Conservation (phyloP, 2,888 invertebrate genomes). For the Piscicola geometra region DNA sequence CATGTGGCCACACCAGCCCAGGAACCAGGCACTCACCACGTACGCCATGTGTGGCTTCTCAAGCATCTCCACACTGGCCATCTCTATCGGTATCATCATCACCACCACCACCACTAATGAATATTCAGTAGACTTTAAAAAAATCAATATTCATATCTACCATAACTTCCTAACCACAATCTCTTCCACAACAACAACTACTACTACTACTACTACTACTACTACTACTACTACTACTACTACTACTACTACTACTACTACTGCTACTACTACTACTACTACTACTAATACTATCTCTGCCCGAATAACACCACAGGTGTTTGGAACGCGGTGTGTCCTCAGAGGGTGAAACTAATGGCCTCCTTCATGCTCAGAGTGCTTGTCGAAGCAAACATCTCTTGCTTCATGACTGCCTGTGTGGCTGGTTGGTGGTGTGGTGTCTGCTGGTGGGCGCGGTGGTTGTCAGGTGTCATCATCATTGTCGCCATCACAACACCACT, state of each 20-base stretch:
- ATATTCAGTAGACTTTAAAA: neutral
- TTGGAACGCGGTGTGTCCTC: constrained; percentile 43
- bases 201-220: too few relatives aligned
- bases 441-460: neutral
- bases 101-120: neutral
- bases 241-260: too few relatives aligned
- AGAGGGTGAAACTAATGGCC: constrained; percentile 41
- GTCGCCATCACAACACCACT: neutral
- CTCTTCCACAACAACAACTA: neutral
- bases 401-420: constrained; percentile 45
- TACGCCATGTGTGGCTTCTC: constrained; percentile 45
- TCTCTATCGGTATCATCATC: constrained; percentile 39
- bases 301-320: constrained; percentile 40
- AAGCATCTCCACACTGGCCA: constrained; percentile 43
- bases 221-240: constrained; percentile 38
- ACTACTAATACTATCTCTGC: constrained; percentile 44
- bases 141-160: neutral
- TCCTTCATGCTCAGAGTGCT: constrained; percentile 41
- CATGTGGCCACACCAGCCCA: constrained; percentile 39
- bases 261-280: constrained; percentile 39
- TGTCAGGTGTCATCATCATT: too few relatives aligned
- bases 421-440: constrained; percentile 38
- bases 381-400: constrained; percentile 44
- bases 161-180: neutral
- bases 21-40: constrained; percentile 43